A percentile compares a stretch with the other conserved stretches of the same genome.
These are phyloP conservation scores for Synanthedon formicaeformis DNA, from an alignment of 2,888 invertebrate genomes.

Conservation along the genomic window DNA sequence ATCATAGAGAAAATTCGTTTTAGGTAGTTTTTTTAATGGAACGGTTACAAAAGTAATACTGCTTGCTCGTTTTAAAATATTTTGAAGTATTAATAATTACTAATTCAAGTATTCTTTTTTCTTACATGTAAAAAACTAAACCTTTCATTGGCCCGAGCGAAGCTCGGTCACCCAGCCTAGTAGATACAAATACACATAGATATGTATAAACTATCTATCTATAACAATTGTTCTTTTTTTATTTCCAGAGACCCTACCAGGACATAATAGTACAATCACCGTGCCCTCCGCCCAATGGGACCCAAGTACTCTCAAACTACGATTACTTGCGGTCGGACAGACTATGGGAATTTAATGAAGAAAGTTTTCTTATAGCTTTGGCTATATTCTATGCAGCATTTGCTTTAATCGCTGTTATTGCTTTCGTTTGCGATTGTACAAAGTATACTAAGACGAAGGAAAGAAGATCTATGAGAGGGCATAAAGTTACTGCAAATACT, in stretches of 20 bases:
- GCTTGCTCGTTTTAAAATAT: too few relatives aligned
- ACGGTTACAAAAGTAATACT: too few relatives aligned
- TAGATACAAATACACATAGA: too few relatives aligned
- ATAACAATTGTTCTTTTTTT: not conserved
- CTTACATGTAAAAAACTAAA: too few relatives aligned
- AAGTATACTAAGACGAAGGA: constrained; percentile 65
- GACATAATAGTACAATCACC: constrained; percentile 88
- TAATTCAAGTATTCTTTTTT: too few relatives aligned
- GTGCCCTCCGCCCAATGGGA: constrained; percentile 85
- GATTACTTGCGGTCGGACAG: constrained; percentile 45
- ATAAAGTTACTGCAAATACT: constrained; percentile 72
- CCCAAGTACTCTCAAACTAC: constrained; percentile 72
- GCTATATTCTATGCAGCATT: constrained; percentile 73
- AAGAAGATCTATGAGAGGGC: constrained; percentile 55
- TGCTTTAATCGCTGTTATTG: constrained; percentile 71
- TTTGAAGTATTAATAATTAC: too few relatives aligned
- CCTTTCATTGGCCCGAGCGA: too few relatives aligned
- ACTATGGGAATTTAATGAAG: constrained; percentile 62
- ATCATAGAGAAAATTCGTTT: too few relatives aligned
- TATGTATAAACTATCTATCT: too few relatives aligned
- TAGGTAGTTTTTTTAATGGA: too few relatives aligned
- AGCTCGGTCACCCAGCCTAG: too few relatives aligned
- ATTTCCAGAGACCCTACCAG: constrained; percentile 80
- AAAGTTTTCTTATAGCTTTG: constrained; percentile 71
- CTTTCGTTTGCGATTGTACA: constrained; percentile 72